A percentile compares a stretch with the other conserved stretches of the same genome.
phyloP scores from a whole-genome alignment of 2,888 invertebrate species.

The Caenorhabditis plicata region DNA sequence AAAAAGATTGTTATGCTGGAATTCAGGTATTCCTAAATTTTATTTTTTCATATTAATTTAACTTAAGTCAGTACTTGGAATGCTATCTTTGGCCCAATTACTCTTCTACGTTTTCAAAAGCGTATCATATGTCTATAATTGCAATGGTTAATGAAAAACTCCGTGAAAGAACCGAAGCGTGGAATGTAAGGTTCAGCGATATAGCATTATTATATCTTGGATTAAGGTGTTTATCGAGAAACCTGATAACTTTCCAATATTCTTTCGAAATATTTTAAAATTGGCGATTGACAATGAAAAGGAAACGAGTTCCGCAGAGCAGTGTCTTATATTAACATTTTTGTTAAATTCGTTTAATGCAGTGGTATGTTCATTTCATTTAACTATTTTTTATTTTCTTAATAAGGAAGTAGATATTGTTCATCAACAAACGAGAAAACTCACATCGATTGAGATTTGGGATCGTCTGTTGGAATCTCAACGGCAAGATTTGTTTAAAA shows the following conservation, averaged over 20 bases:
- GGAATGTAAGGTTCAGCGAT: no score
- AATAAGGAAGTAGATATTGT: constrained; percentile 83
- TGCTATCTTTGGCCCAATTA: constrained; percentile 96
- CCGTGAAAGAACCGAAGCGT: constrained; percentile 90
- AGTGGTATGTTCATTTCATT: constrained; percentile 74
- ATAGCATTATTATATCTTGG: no score
- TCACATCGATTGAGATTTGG: constrained; percentile 93
- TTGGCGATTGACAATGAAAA: constrained; percentile 72
- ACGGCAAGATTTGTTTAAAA: constrained; percentile 82
- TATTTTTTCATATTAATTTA: neutral
- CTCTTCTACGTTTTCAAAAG: constrained; percentile 68
- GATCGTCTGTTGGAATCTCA: constrained; percentile 76
- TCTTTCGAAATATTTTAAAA: constrained; percentile 65
- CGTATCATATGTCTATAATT: constrained; percentile 80
- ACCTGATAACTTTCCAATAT: constrained; percentile 65
- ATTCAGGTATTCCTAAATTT: constrained; percentile 35
- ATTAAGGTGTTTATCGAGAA: constrained; percentile 52
- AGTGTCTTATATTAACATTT: constrained; percentile 85
- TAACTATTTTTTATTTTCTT: no score
- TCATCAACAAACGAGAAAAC: constrained; percentile 83
- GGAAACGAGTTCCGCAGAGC: constrained; percentile 73
- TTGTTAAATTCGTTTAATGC: constrained; percentile 95
- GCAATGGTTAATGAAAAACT: constrained; percentile 98
- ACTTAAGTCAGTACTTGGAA: constrained; percentile 85
- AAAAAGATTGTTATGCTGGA: constrained; percentile 52